Conservation (phyloP, 2,113 vertebrate genomes). For the Mastomys natalensis region DNA sequence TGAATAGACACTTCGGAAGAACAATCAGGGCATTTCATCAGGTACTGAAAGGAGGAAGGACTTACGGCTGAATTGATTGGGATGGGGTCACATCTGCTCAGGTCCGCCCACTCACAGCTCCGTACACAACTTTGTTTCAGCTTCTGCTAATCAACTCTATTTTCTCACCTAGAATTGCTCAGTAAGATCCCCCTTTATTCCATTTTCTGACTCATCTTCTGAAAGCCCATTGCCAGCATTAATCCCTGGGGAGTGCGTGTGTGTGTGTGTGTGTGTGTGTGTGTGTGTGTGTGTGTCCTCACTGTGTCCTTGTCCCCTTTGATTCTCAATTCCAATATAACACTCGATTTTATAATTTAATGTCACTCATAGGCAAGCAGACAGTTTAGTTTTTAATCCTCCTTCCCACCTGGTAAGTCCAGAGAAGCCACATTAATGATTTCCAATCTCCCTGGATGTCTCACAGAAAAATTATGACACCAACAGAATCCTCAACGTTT, state of each 20-base stretch:
- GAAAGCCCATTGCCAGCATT: neutral
- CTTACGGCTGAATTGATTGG: neutral
- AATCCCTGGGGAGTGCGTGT: neutral
- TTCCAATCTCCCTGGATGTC: constrained; percentile 61
- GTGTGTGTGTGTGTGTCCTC: neutral
- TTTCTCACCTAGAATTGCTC: constrained; percentile 29
- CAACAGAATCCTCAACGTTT: constrained; percentile 48
- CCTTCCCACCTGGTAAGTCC: constrained; percentile 41
- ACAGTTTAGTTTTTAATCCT: constrained; percentile 52
- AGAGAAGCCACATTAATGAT: constrained; percentile 51
- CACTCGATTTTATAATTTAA: neutral
- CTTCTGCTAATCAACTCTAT: constrained; percentile 40
- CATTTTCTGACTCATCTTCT: neutral
- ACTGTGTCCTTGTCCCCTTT: neutral
- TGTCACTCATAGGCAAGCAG: neutral
- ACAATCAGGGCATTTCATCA: constrained; percentile 56
- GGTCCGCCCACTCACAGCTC: neutral
- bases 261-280: neutral
- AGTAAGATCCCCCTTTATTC: neutral
- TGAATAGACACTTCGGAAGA: constrained; percentile 47
- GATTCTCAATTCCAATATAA: neutral
- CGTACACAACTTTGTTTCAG: neutral
- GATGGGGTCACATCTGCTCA: constrained; percentile 55
- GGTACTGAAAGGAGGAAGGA: constrained; percentile 23
- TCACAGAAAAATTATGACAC: constrained; percentile 51